Base-by-base conservation (phyloP, 2,797 vertebrate genomes). In the Tapirus indicus region DNA sequence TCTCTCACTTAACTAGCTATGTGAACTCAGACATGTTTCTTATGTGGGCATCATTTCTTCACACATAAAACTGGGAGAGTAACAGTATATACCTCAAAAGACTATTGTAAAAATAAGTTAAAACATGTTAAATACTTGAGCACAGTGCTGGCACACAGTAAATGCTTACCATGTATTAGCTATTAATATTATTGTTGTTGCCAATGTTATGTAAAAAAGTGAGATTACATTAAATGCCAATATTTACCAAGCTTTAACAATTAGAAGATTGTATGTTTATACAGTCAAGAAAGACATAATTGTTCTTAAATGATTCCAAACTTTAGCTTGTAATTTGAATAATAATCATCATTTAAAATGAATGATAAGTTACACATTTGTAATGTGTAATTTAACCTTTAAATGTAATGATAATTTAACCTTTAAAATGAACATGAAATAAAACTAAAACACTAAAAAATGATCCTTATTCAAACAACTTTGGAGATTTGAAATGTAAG, bases 381-480 rank as follows among this genome's bases (percentile, higher is more conserved):
- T n/a, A 66, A 4, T 69, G 18, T 38, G 10, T 47, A 47, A 47
- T 21, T 93, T 75, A 92, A 85, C 32, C 13, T 78, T 58, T 58
- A 58, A 44, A 80, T n/a, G n/a, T n/a, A n/a, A n/a, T 69, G 47
- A 47, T 47, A 47, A 47, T 21, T 93, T 75, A 92, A 85, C 32
- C 13, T 78, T 58, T 58, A 58, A 44, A 80, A 82, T 82, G 35
- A 94, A 80, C 66, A 88, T 54, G 32, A 92, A 85, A 77, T 75
- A 77, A 88, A 94, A 75, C 25, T 74, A 92, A 94, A 80, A 88
- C 27, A 52, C 41, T 64, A 58, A 94, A 52, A 62, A 94, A 18
- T 44, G 17, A n/a, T 72, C 62, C 47, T 88, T 72, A 54, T 52
- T 62, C 66, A 88, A 94, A 44, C 80, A 80, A 72, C n/a, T 93